Base-by-base conservation (phyloP, 2,888 invertebrate genomes). In the Piscicola geometra region DNA sequence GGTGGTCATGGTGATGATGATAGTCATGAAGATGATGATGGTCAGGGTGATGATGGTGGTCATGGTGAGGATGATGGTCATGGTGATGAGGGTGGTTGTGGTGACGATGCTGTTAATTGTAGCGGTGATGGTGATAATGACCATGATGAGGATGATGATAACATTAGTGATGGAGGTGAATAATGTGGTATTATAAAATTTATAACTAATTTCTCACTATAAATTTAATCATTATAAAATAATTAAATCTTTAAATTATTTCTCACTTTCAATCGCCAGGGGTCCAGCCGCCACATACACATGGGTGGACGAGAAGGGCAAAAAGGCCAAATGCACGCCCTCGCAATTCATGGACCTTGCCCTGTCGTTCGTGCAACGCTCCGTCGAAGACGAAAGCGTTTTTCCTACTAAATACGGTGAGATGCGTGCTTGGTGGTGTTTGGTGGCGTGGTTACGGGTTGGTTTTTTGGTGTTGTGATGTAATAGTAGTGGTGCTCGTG, bases 291-390 rank as follows among this genome's bases (percentile, higher is more conserved):
- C 25, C 89, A 91, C 92, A 86, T 97, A 96, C 89, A 90, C 93
- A 84, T 98, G 97, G 97, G 92, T 93, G 88, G 97, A 98, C 88
- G 97, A 97, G 87, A 95, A 95, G 88, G 96, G 97, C 82, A 97
- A 97, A 89, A 97, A 97, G 89, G 92, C 92, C 81, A 92, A 94
- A 87, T 92, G 96, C 84, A 93, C 96, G 81, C 96, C 97, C 82
- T 95, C 96, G 82, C 96, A 97, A 88, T 98, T 97, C 88, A 93
- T 97, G 87, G 97, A 98, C 89, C 95, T 94, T 88, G 96, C 96
- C 85, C 97, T 97, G 94, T 94, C 96, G 80, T 94, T 92, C 89
- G 94, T 93, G 82, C 95, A 97, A 88, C 94, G 94, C 88, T 94
- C 93, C 82, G 92, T 97, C 88, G 93, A 92, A 87, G 96, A 97